Conservation (phyloP, 2,797 vertebrate species). For the Chromis chromis region DNA sequence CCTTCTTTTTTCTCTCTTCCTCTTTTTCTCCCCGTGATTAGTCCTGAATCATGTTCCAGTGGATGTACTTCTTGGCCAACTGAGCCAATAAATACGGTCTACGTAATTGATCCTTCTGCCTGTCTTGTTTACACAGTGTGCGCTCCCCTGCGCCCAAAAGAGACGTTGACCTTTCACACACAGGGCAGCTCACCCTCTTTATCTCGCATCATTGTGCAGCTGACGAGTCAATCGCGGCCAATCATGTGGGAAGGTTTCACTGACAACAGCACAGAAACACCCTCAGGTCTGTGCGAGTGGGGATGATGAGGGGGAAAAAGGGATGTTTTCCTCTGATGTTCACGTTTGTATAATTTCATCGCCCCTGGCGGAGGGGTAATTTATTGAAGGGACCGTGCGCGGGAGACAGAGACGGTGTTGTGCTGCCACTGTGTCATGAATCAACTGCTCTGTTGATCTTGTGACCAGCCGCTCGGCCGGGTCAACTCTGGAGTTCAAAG, state of each 20-base stretch:
- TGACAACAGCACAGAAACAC: constrained; percentile 32
- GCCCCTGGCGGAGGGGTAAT: constrained; percentile 60
- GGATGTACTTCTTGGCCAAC: constrained; percentile 43
- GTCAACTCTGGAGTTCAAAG: constrained; percentile 64
- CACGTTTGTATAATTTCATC: constrained; percentile 70
- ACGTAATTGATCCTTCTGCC: constrained; percentile 68
- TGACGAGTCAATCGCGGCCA: constrained; percentile 62
- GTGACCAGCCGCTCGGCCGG: constrained; percentile 50
- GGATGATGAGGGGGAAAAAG: constrained; percentile 16
- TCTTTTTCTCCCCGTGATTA: constrained; percentile 29
- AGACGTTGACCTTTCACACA: constrained; percentile 78
- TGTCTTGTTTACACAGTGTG: constrained; percentile 73
- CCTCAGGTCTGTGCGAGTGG: constrained; percentile 17
- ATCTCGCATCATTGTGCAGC: constrained; percentile 68
- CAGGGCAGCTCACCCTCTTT: constrained; percentile 66
- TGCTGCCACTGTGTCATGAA: constrained; percentile 62
- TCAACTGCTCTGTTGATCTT: constrained; percentile 65
- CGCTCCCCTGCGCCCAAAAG: constrained; percentile 57
- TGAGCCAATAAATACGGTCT: constrained; percentile 63
- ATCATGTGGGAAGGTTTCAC: constrained; percentile 44
- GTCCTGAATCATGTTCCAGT: constrained; percentile 43
- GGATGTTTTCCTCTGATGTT: constrained; percentile 70
- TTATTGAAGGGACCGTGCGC: constrained; percentile 50
- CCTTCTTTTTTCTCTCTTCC: not conserved
- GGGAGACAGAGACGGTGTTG: constrained; percentile 58